Percentiles rank a stretch among this genome's conserved stretches.
Conservation (phyloP, 2,113 vertebrate species). For the Hemibagrus wyckioides region DNA sequence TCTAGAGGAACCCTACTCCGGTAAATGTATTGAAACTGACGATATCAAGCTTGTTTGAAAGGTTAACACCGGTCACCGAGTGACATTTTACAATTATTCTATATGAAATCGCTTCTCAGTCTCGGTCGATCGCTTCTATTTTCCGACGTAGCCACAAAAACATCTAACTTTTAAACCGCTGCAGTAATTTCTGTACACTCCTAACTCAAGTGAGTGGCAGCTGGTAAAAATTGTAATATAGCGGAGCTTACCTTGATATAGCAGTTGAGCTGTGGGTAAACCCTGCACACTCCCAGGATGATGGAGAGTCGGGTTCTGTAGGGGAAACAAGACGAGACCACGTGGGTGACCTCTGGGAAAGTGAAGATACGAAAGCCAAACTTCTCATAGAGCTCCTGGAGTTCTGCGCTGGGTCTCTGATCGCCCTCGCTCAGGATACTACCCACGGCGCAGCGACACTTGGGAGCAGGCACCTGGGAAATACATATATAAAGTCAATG, state of each 20-base stretch:
- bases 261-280: constrained; percentile 81
- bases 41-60: not conserved
- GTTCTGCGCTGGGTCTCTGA: constrained; percentile 78
- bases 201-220: not conserved
- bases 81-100: not conserved
- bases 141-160: not conserved
- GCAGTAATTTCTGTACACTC: not conserved
- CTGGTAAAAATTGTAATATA: not conserved
- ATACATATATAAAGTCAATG: not conserved
- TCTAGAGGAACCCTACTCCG: not conserved
- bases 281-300: constrained; percentile 81
- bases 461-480: constrained; percentile 56
- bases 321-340: constrained; percentile 87
- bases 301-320: constrained; percentile 84
- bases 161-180: not conserved
- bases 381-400: constrained; percentile 84
- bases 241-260: constrained; percentile 87
- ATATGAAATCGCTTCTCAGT: not conserved
- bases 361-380: constrained; percentile 91
- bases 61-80: not conserved
- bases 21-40: not conserved
- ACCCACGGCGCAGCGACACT: constrained; percentile 87
- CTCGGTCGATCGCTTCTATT: not conserved
- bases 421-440: constrained; percentile 90
- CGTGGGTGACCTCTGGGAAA: constrained; percentile 90